Base-by-base conservation (phyloP, 2,797 vertebrate genomes). In the Sebastes wilsoni region DNA sequence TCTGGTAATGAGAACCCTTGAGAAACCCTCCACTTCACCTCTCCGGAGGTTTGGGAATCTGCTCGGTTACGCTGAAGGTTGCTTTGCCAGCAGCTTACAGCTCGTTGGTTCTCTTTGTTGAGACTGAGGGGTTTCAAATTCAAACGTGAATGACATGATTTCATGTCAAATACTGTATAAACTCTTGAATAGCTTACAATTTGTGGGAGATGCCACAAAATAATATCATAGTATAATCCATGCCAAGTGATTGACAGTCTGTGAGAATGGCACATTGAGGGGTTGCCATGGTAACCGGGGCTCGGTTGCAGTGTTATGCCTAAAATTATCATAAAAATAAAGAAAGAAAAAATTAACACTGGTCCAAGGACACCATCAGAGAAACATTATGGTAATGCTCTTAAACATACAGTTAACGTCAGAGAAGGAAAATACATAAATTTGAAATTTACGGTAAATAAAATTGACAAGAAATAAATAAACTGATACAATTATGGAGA, bases 281-380 rank as follows among this genome's bases (percentile, higher is more conserved):
- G 75, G 89, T 93, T 91, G 58, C 83, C 61, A 81, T 77, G 79
- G 91, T 64, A 85, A 93, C 90, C 13, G 2, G 18, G 72, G 58
- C 71, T 87, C 55, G 1, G 66, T 81, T 82, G 75, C 80, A 66
- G 76, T 32, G 42, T 87, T 77, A n/a, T 71, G 77, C 61, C 71
- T 82, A 58, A 64, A 83, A 87, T 87, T 55, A 90, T 74, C 77
- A 73, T 77, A 62, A 80, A 22, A 22, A 55, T 6, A 14, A 46
- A 6, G 12, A 28, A 6, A 5, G 71, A 74, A 77, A 77, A 75
- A 68, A 72, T 80, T 54, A 91, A 84, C 79, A 38, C 67, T 16
- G 49, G 60, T 73, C 54, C 83, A 87, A 89, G 84, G 82, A 90
- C 87, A 74, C 28, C 20, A 59, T 81, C 62, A 59, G 81, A 77